A percentile compares a stretch with the other conserved stretches of the same genome.
Conservation (phyloP, 2,888 invertebrate genomes). For the Nematopogon swammerdamellus region DNA sequence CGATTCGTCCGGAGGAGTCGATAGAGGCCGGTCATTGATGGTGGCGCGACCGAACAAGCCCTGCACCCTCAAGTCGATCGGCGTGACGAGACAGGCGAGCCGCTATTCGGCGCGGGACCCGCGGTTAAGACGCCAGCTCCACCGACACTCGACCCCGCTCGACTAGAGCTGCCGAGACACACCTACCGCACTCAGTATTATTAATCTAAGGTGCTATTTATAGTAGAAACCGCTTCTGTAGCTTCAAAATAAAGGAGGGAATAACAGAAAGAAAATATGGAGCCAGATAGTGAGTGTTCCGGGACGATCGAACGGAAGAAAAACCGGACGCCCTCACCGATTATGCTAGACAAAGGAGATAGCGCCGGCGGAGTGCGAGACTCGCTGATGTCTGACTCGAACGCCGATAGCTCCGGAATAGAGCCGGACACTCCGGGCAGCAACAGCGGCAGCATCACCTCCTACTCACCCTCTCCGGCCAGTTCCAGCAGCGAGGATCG, state of each 20-base stretch:
- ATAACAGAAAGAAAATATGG: not conserved
- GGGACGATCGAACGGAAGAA: constrained; percentile 19
- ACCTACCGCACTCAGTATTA: not conserved
- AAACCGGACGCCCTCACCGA: constrained; percentile 26
- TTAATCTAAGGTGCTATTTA: not conserved
- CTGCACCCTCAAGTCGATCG: constrained; percentile 44
- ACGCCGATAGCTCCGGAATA: constrained; percentile 41
- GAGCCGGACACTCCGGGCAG: constrained; percentile 36
- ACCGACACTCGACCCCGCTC: constrained; percentile 7
- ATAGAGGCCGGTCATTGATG: constrained; percentile 49
- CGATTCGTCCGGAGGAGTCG: not conserved
- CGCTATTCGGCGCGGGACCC: constrained; percentile 55
- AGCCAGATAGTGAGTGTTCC: constrained; percentile 8
- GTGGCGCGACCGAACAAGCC: constrained; percentile 52
- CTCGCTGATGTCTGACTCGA: constrained; percentile 39
- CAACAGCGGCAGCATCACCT: constrained; percentile 22
- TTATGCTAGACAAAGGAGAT: constrained; percentile 12
- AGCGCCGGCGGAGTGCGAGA: constrained; percentile 29
- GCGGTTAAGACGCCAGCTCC: constrained; percentile 54
- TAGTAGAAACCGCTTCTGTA: not conserved
- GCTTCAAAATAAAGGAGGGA: constrained; percentile 7
- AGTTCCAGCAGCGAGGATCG: constrained; percentile 20
- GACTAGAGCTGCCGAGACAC: constrained; percentile 15
- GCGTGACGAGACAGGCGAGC: constrained; percentile 48
- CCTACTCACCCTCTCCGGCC: constrained; percentile 27